Base-by-base conservation (phyloP, 2,888 invertebrate species). In the Cactoblastis cactorum region DNA sequence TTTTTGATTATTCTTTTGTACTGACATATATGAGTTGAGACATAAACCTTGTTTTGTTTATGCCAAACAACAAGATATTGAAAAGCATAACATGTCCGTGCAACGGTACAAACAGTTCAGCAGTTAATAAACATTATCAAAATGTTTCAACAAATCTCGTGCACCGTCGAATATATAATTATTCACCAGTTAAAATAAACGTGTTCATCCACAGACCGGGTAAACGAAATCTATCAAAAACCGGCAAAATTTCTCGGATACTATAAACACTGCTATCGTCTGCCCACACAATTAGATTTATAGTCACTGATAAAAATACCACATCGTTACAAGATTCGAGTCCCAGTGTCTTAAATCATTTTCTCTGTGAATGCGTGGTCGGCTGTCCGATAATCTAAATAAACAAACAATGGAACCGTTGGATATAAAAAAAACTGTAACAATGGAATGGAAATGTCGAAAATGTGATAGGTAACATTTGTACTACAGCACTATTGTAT, bases 261-360 rank as follows among this genome's bases (percentile, higher is more conserved):
- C 70, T 73, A 71, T 76, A 80, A 81, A 80, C 77, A 77, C 50
- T 54, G 62, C 59, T 60, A 57, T 60, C 61, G 51, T 33, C 50
- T 53, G 61, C 84, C 83, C 82, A 84, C 84, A 84, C 84, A 82
- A 82, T 48, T 67, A 76, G 78, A 84, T 83, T 83, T 81, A 83
- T 80, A 72, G 69, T 78, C 77, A 70, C 65, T 71, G 77, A 80
- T 78, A 80, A 48, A 85, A 84, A 83, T 83, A 83, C 81, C 80
- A 18, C 80, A 73, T 69, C 59, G 71, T 68, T 73, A 76, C 71
- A 74, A 28, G 28, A 43, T 32, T 76, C 74, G 70, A 76, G 71
- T 74, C 77, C 67, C 65, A 65, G 67, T 32, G 43, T 28, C 43
- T 63, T 46, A 46, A 46, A 33, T 46, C 45, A 34, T 17, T 34